A percentile compares a stretch with the other conserved stretches of the same genome.
Evolutionary conservation across 2,797 vertebrate genomes (phyloP).

Genomic region (Eulemur rubriventer): DNA sequence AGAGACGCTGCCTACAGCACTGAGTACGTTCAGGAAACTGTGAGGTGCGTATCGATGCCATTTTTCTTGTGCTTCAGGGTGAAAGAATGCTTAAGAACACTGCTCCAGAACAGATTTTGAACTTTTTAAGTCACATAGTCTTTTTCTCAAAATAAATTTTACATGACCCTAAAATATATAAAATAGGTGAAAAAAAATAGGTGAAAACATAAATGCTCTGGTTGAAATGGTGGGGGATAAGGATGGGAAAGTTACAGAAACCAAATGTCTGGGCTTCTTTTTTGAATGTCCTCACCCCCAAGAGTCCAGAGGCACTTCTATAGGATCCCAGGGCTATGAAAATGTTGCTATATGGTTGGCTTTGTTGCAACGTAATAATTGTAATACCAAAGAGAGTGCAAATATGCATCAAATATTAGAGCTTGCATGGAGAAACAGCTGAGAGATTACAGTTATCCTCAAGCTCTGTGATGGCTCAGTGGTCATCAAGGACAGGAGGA

Average conservation of each 20-base stretch:
- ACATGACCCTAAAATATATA: not conserved
- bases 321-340: not conserved
- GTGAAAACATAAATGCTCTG: not conserved
- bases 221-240: not conserved
- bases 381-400: not conserved
- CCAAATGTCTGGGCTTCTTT: not conserved
- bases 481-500: not conserved
- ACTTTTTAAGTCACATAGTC: not conserved
- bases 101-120: not conserved
- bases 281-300: not conserved
- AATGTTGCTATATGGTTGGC: not conserved
- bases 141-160: conserved; percentile 8
- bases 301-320: not conserved
- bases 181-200: not conserved
- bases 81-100: not conserved
- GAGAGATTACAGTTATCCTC: not conserved
- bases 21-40: too few species aligned
- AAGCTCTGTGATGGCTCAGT: not conserved
- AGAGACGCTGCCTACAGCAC: not conserved
- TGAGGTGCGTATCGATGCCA: not conserved
- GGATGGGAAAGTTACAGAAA: not conserved
- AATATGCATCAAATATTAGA: not conserved
- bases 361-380: not conserved
- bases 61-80: not conserved
- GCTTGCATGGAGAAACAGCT: not conserved